A percentile compares a stretch with the other conserved stretches of the same genome.
phyloP scores from a whole-genome alignment of 2,888 invertebrate species.

The Eupithecia vulgata region DNA sequence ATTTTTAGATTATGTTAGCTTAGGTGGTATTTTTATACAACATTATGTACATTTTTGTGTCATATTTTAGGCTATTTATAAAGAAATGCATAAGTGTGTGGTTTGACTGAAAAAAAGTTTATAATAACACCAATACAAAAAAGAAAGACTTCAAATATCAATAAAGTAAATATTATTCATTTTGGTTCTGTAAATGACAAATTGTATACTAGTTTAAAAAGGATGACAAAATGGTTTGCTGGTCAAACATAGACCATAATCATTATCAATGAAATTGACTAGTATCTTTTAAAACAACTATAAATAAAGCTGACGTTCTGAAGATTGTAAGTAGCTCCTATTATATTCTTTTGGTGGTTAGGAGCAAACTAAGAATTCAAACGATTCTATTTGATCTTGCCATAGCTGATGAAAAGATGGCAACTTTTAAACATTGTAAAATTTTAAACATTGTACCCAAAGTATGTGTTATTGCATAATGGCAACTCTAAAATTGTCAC shows the following conservation, averaged over 20 bases:
- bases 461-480: background rate
- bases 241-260: background rate
- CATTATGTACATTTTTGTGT: slow-evolving; percentile 65
- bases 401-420: background rate
- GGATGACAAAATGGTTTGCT: background rate
- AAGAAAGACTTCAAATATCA: background rate
- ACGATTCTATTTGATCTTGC: background rate
- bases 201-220: background rate
- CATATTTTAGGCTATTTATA: slow-evolving; percentile 54
- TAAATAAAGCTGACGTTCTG: background rate
- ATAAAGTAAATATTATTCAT: background rate
- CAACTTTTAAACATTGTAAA: background rate
- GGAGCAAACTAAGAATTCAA: background rate
- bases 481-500: background rate
- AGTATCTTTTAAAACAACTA: background rate
- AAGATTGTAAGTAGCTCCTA: background rate
- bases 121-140: slow-evolving; percentile 1
- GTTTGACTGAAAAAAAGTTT: background rate
- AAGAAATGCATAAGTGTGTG: slow-evolving; percentile 17
- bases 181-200: background rate
- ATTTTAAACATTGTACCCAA: background rate
- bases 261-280: background rate
- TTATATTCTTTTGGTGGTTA: background rate
- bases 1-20: slow-evolving; percentile 44
- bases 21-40: slow-evolving; percentile 42